Percentiles rank a stretch among this genome's conserved stretches.
Evolutionary conservation across 1,140 invertebrate species (phyloP).

Genomic region (Wiebesia pumilae): DNA sequence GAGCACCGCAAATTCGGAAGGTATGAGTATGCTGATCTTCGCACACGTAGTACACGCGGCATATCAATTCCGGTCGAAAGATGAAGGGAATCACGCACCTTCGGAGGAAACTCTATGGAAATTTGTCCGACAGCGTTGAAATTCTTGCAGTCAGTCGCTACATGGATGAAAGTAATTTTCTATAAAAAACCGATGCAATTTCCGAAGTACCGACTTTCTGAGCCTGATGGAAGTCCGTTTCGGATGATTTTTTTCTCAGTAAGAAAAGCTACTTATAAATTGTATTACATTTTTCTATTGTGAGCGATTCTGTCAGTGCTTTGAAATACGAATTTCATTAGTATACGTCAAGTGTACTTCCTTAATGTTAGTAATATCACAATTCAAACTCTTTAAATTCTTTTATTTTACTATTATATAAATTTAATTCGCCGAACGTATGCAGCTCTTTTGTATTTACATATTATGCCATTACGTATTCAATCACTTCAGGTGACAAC

Average conservation of each 20-base stretch:
- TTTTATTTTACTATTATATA: neutral
- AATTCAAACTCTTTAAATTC: neutral
- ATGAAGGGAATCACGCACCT: too few relatives aligned
- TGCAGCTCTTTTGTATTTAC: neutral
- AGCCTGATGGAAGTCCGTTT: neutral
- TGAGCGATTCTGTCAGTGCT: neutral
- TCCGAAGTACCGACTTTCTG: neutral
- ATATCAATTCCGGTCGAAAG: too few relatives aligned
- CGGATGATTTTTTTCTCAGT: neutral
- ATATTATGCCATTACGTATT: neutral
- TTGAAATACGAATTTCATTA: neutral
- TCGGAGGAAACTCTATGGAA: constrained; percentile 12
- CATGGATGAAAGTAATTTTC: neutral
- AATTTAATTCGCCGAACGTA: neutral
- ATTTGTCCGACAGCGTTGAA: neutral
- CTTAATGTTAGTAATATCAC: neutral
- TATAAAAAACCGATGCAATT: constrained; percentile 14
- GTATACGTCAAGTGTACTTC: neutral
- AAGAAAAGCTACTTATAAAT: neutral
- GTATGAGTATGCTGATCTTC: neutral
- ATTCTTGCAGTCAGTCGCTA: neutral
- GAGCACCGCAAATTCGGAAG: constrained; percentile 11
- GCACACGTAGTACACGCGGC: neutral
- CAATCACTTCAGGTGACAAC: neutral
- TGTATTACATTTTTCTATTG: neutral